Conservation (phyloP, 1,140 invertebrate species). For the Planococcus citri region DNA sequence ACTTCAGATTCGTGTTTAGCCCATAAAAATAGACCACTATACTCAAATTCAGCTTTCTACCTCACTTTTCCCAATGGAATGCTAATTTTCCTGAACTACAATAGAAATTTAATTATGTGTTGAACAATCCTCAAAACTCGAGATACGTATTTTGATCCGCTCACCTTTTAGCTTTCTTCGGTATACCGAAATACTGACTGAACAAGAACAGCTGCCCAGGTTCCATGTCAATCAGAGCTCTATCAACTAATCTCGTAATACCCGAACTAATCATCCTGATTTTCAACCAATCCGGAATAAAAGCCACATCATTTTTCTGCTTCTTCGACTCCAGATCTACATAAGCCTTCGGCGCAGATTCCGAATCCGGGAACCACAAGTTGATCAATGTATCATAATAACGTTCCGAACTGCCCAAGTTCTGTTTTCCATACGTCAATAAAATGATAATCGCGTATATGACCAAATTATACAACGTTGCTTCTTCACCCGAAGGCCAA, state of each 20-base stretch:
- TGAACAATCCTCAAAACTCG: no score
- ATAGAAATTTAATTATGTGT: no score
- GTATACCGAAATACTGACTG: constrained; percentile 92
- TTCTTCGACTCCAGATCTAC: constrained; percentile 67
- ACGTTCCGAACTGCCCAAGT: constrained; percentile 15
- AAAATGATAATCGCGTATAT: constrained; percentile 92
- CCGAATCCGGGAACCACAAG: constrained; percentile 58
- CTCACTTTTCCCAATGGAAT: no score
- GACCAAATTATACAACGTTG: constrained; percentile 73
- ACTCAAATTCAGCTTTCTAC: no score
- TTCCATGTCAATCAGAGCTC: constrained; percentile 73
- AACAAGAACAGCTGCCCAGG: constrained; percentile 81
- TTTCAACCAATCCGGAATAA: constrained; percentile 90
- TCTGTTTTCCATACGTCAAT: constrained; percentile 56
- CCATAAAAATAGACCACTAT: no score
- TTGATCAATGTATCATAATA: constrained; percentile 48
- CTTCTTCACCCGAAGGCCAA: constrained; percentile 71
- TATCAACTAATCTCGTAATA: constrained; percentile 67
- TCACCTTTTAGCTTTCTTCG: constrained; percentile 74
- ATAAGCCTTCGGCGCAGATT: constrained; percentile 48
- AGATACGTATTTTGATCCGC: no score
- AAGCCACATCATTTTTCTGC: constrained; percentile 70
- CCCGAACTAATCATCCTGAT: constrained; percentile 82
- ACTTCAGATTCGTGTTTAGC: no score
- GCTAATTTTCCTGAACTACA: no score